Conservation (phyloP, 2,888 invertebrate genomes). For the Xestia rhomboidea region DNA sequence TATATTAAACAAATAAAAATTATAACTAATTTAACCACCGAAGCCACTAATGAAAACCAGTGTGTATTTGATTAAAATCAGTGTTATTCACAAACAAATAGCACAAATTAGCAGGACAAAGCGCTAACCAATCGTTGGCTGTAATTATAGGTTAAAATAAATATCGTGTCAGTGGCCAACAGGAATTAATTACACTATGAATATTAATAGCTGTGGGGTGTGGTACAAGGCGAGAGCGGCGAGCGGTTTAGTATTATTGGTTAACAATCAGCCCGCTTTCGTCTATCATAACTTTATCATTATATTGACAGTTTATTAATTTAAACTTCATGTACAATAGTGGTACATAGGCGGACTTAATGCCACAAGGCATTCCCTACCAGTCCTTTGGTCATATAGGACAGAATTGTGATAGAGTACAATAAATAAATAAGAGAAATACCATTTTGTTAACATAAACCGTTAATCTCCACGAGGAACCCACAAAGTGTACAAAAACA, state of each 20-base stretch:
- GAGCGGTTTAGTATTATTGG: background rate
- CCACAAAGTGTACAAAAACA: background rate
- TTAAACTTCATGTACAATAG: no score
- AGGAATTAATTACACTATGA: conserved; percentile 65
- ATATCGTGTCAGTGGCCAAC: conserved; percentile 48
- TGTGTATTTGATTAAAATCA: conserved; percentile 27
- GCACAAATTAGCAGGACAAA: conserved; percentile 29
- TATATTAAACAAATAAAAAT: background rate
- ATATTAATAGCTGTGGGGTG: conserved; percentile 57
- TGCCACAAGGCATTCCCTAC: no score
- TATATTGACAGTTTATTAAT: background rate
- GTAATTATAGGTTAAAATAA: conserved; percentile 54
- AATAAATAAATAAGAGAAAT: no score
- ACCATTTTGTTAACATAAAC: no score
- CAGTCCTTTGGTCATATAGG: no score
- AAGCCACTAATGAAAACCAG: conserved; percentile 10
- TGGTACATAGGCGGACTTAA: no score
- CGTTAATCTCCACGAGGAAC: background rate
- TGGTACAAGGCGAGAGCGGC: background rate
- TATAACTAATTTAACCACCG: background rate
- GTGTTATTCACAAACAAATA: conserved; percentile 14
- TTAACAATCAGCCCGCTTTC: background rate
- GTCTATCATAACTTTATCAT: background rate
- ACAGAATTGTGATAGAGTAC: no score
- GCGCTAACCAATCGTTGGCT: conserved; percentile 28